Evolutionary conservation across 2,888 invertebrate genomes (phyloP), one percentile per base, ranked within the genome.

Genomic region (Hirtodrosophila cameraria): DNA sequence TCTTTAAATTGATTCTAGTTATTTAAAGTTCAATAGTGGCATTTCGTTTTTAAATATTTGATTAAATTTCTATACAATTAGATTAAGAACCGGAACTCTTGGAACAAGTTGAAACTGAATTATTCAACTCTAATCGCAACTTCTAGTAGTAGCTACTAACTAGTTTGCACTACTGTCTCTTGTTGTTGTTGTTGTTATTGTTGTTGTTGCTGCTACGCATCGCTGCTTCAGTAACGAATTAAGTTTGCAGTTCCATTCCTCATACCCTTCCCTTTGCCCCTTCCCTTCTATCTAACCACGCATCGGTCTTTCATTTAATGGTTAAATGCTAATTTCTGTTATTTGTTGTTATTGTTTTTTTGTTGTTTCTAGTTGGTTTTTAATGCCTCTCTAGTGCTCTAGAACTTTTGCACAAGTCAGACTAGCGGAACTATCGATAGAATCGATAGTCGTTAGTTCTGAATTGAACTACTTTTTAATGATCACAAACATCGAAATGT

Each of bases 311-410:
- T 64, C 54, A 42, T 39, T 72, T 65, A 63, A 57, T 78, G 48
- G 58, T 46, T 55, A 54, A 38, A 78, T 74, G 78, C 61, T 61
- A 61, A 80, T 83, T 86, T 57, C 18, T 62, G 11, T 35, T 8
- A 45, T 20, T 20, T 25, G 6, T 16, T 18, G 20, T 18, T 46
- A 27, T 33, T 28, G 7, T 12, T 12, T n/a, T 23, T 20, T 13
- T 25, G 1, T 3, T 20, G 2, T 28, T 18, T 23, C 6, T 0
- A 7, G 23, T 8, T 2, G 8, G 16, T 11, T 39, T 30, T 35
- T 18, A 6, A 3, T 18, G 25, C 6, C 23, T n/a, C 2, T 9
- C 18, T 20, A 2, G 5, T n/a, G n/a, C n/a, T n/a, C n/a, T n/a
- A n/a, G 11, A 46, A 12, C 9, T 38, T 27, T 12, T 12, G 13